These are phyloP conservation scores for Sebastes kiyomatsui DNA, from an alignment of 2,797 vertebrate species.

Conservation along the genomic window DNA sequence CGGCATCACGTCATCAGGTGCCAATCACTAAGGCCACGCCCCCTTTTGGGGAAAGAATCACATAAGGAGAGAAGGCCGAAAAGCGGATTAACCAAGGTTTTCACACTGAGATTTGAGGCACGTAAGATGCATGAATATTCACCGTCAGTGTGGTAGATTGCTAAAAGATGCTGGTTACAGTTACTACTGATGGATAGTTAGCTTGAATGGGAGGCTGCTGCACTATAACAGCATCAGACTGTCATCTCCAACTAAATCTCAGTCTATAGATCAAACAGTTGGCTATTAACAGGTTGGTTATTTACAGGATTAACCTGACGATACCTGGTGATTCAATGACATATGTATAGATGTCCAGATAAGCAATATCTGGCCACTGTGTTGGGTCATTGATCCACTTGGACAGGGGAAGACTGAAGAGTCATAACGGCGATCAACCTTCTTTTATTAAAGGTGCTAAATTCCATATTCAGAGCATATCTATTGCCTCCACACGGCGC, in stretches of 20 bases:
- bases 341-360: background rate
- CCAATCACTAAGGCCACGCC: background rate
- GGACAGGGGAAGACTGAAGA: too few species aligned
- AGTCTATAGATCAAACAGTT: background rate
- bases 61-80: background rate
- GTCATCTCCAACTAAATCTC: too few species aligned
- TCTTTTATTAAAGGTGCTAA: too few species aligned
- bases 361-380: background rate
- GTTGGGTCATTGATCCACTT: too few species aligned
- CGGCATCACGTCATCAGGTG: background rate
- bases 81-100: background rate
- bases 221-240: background rate
- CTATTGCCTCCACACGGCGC: background rate
- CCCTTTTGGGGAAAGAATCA: background rate
- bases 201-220: too few species aligned
- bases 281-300: background rate
- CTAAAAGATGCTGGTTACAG: too few species aligned
- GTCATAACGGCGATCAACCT: too few species aligned
- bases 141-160: too few species aligned
- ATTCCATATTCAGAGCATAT: background rate
- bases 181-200: too few species aligned
- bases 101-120: background rate
- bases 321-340: background rate
- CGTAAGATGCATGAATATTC: too few species aligned
- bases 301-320: background rate